These are phyloP conservation scores for Athalia circularis DNA, from an alignment of 2,888 invertebrate genomes.

Conservation along the genomic window DNA sequence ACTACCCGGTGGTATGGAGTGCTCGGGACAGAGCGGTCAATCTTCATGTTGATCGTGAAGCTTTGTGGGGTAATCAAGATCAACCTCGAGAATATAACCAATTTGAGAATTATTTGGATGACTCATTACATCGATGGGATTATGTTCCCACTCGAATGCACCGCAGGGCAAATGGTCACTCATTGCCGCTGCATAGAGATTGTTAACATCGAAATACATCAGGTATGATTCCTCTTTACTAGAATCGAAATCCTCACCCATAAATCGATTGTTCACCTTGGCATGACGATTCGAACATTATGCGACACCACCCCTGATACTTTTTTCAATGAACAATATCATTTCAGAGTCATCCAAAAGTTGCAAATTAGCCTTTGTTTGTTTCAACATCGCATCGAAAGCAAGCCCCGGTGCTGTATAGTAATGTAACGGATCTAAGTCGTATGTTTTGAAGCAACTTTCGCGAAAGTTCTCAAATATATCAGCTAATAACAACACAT, in stretches of 20 bases:
- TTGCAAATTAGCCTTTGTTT: slow-evolving; percentile 61
- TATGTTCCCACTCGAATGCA: slow-evolving; percentile 61
- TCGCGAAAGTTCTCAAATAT: slow-evolving; percentile 64
- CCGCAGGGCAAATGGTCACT: slow-evolving; percentile 57
- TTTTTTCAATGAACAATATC: slow-evolving; percentile 61
- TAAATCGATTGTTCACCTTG: slow-evolving; percentile 67
- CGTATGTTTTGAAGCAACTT: slow-evolving; percentile 49
- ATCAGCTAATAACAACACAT: slow-evolving; percentile 54
- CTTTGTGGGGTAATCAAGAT: no score
- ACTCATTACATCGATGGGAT: slow-evolving; percentile 4
- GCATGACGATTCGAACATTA: slow-evolving; percentile 63
- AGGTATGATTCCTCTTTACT: no score
- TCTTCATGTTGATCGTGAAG: no score
- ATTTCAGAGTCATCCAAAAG: slow-evolving; percentile 66
- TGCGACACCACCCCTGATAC: slow-evolving; percentile 63
- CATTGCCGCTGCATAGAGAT: slow-evolving; percentile 56
- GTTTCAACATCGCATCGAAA: slow-evolving; percentile 45
- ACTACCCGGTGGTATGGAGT: neutral
- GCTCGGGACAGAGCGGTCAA: slow-evolving; percentile 31
- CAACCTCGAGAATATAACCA: no score
- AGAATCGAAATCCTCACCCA: slow-evolving; percentile 49
- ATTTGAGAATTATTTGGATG: slow-evolving; percentile 33
- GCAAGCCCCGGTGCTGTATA: slow-evolving; percentile 63
- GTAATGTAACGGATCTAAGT: slow-evolving; percentile 65
- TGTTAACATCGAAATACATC: slow-evolving; percentile 35